These are phyloP conservation scores for Melospiza georgiana DNA, from an alignment of 2,113 vertebrate species.

Conservation along the genomic window DNA sequence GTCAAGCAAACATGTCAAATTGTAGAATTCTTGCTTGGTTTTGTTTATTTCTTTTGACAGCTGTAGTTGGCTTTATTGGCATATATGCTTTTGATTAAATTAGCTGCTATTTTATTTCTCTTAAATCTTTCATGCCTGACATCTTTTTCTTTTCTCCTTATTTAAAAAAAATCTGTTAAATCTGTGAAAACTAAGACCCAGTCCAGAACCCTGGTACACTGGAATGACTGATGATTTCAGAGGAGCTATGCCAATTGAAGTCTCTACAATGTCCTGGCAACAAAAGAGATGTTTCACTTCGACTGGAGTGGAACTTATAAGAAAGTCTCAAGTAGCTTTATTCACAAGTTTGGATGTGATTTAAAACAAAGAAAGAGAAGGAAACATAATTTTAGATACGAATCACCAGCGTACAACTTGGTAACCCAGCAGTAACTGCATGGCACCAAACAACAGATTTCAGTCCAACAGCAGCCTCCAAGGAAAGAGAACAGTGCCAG, in stretches of 20 bases:
- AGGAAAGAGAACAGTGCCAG: not conserved
- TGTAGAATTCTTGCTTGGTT: constrained; percentile 8
- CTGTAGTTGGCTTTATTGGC: not conserved
- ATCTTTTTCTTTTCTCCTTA: not conserved
- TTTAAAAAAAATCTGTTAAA: not conserved
- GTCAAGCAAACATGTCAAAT: constrained; percentile 22
- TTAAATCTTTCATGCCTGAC: not conserved
- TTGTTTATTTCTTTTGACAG: constrained; percentile 42
- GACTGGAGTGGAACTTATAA: constrained; percentile 13
- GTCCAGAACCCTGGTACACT: not conserved
- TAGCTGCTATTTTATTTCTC: constrained; percentile 22
- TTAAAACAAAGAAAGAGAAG: constrained; percentile 35
- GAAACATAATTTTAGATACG: constrained; percentile 14
- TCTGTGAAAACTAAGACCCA: not conserved
- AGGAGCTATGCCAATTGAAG: not conserved
- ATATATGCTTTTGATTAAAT: constrained; percentile 4
- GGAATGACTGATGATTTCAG: constrained; percentile 8
- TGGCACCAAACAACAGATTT: constrained; percentile 11
- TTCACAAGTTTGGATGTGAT: constrained; percentile 19
- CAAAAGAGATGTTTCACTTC: constrained; percentile 26
- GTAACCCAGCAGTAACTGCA: constrained; percentile 31
- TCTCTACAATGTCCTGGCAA: constrained; percentile 4
- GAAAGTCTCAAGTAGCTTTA: constrained; percentile 25
- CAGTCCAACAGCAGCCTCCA: constrained; percentile 30
- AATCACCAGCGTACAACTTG: not conserved